Conservation (phyloP, 2,888 invertebrate genomes). For the Caenorhabditis sp. region DNA sequence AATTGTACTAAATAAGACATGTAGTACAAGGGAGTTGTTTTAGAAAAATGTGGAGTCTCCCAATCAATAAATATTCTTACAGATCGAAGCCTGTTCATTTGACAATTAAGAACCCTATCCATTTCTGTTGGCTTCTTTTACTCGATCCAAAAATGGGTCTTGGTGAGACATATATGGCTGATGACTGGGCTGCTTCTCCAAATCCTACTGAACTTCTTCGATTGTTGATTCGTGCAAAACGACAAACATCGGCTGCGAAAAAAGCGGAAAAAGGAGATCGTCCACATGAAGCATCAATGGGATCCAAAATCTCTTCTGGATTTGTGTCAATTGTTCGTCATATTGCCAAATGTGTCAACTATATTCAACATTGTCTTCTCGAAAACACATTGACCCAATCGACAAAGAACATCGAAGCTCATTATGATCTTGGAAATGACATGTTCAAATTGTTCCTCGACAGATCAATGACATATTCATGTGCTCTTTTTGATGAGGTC, state of each 20-base stretch:
- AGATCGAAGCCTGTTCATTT: constrained; percentile 43
- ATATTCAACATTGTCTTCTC: constrained; percentile 52
- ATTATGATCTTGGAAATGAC: constrained; percentile 67
- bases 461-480: constrained; percentile 63
- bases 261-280: constrained; percentile 11
- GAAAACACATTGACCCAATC: constrained; percentile 56
- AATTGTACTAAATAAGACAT: too few relatives aligned
- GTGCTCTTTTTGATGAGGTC: constrained; percentile 54
- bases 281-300: constrained; percentile 12
- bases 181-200: constrained; percentile 57
- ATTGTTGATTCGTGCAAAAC: constrained; percentile 57
- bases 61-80: constrained; percentile 3
- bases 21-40: too few relatives aligned
- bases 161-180: constrained; percentile 62
- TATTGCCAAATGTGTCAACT: constrained; percentile 49
- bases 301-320: constrained; percentile 12
- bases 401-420: constrained; percentile 54
- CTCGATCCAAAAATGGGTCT: constrained; percentile 61
- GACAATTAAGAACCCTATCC: constrained; percentile 52
- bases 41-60: background rate
- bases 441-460: constrained; percentile 66
- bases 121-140: constrained; percentile 59
- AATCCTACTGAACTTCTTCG: constrained; percentile 55
- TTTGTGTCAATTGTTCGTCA: constrained; percentile 17
- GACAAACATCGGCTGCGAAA: constrained; percentile 33